Conservation (phyloP, 2,797 vertebrate genomes). For the Phoeniculus purpureus region DNA sequence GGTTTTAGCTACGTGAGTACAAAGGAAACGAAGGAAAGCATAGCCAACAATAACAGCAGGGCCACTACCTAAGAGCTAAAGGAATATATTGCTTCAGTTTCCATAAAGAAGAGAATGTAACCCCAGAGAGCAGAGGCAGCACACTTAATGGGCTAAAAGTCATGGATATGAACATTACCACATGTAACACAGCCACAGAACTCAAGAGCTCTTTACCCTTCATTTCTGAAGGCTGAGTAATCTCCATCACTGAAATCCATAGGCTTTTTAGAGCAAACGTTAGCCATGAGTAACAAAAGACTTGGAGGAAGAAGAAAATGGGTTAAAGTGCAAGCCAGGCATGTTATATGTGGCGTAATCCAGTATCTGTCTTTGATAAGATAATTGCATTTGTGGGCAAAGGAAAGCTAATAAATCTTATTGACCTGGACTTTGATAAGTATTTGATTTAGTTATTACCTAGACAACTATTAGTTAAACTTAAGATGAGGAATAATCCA, state of each 20-base stretch:
- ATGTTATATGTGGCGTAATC: background rate
- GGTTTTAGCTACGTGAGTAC: background rate
- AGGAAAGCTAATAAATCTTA: slow-evolving; percentile 29
- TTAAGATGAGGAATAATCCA: background rate
- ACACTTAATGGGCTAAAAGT: background rate
- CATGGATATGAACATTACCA: background rate
- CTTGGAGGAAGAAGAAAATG: background rate
- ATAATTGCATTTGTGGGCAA: background rate
- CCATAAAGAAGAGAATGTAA: background rate
- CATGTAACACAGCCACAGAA: background rate
- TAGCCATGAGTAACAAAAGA: background rate
- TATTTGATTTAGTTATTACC: background rate
- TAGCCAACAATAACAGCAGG: background rate
- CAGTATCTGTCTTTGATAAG: slow-evolving; percentile 9
- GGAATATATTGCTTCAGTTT: background rate
- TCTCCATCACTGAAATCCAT: background rate
- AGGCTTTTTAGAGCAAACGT: background rate
- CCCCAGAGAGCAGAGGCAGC: background rate
- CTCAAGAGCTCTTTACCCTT: background rate
- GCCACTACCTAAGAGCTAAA: background rate
- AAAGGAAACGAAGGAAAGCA: background rate
- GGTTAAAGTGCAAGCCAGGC: background rate
- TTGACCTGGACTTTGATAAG: slow-evolving; percentile 47
- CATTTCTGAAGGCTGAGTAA: background rate
- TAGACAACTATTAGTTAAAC: slow-evolving; percentile 14